These are phyloP conservation scores for Dasyurus viverrinus DNA, from an alignment of 2,113 vertebrate species.

Conservation along the genomic window DNA sequence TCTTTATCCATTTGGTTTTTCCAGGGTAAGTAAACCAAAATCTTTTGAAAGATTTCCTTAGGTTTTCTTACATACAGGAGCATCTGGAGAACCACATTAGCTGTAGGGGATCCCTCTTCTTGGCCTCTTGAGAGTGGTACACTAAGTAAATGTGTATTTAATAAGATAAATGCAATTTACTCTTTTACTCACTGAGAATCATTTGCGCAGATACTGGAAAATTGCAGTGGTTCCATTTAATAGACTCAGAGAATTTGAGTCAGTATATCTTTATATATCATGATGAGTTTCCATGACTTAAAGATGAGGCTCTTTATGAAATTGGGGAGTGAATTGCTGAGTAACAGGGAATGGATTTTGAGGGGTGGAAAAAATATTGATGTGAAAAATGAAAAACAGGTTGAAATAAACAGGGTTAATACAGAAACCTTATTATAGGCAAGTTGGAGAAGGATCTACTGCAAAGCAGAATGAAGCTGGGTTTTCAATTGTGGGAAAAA, in stretches of 20 bases:
- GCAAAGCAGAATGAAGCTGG: not conserved
- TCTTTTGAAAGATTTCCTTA: not conserved
- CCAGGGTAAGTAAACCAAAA: not conserved
- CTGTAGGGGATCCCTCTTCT: not conserved
- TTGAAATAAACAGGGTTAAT: not conserved
- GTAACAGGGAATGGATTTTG: not conserved
- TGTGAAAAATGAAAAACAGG: not conserved
- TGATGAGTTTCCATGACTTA: not conserved
- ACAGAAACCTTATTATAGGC: not conserved
- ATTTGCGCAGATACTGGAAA: constrained; percentile 27
- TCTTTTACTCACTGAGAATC: constrained; percentile 11
- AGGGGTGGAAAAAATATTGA: not conserved
- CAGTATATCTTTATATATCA: not conserved
- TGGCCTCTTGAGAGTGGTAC: not conserved
- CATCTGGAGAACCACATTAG: not conserved
- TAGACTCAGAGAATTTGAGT: not conserved
- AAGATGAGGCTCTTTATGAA: not conserved
- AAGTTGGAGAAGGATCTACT: not conserved
- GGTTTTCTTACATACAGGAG: not conserved
- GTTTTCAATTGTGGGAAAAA: not conserved
- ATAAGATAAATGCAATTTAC: not conserved
- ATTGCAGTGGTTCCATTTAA: not conserved
- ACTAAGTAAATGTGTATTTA: not conserved
- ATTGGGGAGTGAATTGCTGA: not conserved
- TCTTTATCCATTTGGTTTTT: not conserved